Evolutionary conservation across 1,140 invertebrate species (phyloP).

Genomic region (Agrilus planipennis): DNA sequence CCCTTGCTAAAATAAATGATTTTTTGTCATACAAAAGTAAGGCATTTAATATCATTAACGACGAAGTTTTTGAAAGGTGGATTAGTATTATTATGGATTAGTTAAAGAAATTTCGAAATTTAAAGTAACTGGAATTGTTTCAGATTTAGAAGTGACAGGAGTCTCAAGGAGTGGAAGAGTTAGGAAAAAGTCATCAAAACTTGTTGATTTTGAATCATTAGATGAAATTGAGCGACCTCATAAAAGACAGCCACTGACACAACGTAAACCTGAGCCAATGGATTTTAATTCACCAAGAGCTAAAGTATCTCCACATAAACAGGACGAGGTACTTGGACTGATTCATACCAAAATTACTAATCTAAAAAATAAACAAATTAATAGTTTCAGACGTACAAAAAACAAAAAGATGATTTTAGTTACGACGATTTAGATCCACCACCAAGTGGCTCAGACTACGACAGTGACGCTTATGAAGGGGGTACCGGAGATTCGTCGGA

Average conservation of each 20-base stretch:
- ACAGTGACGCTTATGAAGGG: constrained; percentile 30
- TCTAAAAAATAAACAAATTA: background rate
- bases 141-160: constrained; percentile 70
- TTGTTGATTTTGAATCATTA: constrained; percentile 83
- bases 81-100: no score
- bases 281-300: constrained; percentile 17
- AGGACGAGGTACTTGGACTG: constrained; percentile 14
- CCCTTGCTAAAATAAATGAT: no score
- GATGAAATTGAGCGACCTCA: constrained; percentile 54
- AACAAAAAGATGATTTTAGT: constrained; percentile 14
- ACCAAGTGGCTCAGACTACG: constrained; percentile 29
- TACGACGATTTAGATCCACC: constrained; percentile 43
- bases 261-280: constrained; percentile 30
- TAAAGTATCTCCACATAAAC: constrained; percentile 37
- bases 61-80: no score
- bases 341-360: background rate
- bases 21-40: no score
- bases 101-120: no score
- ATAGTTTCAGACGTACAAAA: constrained; percentile 2
- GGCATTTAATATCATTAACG: no score
- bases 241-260: constrained; percentile 32
- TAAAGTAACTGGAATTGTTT: no score
- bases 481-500: constrained; percentile 27
- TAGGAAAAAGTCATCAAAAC: constrained; percentile 86
- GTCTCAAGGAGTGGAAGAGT: constrained; percentile 79